phyloP scores from a whole-genome alignment of 2,797 vertebrate genomes.

The Xenopus petersii region DNA sequence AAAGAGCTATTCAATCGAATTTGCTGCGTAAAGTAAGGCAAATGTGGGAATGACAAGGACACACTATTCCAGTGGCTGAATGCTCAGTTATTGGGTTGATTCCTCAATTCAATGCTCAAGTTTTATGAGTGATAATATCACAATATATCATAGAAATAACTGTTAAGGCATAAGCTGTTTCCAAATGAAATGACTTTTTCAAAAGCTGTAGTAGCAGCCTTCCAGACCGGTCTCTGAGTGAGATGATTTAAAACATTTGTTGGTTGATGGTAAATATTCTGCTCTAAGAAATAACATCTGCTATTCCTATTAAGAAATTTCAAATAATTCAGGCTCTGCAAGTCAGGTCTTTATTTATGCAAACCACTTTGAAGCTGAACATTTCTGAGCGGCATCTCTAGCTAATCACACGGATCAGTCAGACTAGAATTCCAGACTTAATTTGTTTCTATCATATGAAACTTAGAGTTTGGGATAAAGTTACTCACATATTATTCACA shows the following conservation, averaged over 20 bases:
- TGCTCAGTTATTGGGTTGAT: conserved; percentile 35
- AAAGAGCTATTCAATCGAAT: conserved; percentile 6
- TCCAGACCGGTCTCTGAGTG: conserved; percentile 22
- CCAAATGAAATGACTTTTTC: conserved; percentile 35
- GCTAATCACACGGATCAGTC: conserved; percentile 8
- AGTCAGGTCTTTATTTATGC: conserved; percentile 10
- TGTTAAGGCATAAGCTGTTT: conserved; percentile 32
- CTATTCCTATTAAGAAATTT: conserved; percentile 27
- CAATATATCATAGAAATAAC: conserved; percentile 30
- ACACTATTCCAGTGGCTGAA: conserved; percentile 31
- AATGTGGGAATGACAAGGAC: conserved; percentile 33
- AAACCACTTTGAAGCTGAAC: conserved; percentile 5
- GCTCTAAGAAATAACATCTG: conserved; percentile 7
- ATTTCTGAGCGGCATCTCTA: too few relatives aligned
- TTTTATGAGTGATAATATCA: conserved; percentile 38
- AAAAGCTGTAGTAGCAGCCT: neutral
- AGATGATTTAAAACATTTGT: conserved; percentile 28
- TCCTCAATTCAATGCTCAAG: conserved; percentile 31
- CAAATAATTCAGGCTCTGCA: conserved; percentile 26
- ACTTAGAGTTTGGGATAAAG: too few relatives aligned
- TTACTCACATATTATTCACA: too few relatives aligned
- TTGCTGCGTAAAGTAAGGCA: conserved; percentile 10
- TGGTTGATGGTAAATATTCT: conserved; percentile 29
- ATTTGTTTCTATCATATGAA: too few relatives aligned
- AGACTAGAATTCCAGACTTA: neutral